Base-by-base conservation (phyloP, 2,113 vertebrate species). In the Gallinago paraguaiae region DNA sequence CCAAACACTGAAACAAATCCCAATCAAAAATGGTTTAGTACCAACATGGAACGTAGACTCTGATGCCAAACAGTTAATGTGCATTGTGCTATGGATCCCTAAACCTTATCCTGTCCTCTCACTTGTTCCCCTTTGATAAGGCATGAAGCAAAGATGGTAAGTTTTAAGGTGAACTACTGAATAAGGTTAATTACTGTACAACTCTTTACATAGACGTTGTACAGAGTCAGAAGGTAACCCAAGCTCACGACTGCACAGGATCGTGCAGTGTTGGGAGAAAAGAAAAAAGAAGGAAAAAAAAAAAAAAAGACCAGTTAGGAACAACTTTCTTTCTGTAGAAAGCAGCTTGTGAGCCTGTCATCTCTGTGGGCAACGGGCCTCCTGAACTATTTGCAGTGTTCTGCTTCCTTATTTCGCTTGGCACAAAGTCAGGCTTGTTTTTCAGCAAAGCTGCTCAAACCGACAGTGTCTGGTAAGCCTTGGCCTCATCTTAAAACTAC, bases 361-460 rank as follows among this genome's bases (percentile, higher is more conserved):
- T 83, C 88, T 77, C 86, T 88, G 90, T 2, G 57, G 83, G 95
- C 93, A 88, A 53, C 0, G 0, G 87, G 89, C 93, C 92, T 91
- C 95, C 78, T 39, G 59, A 95, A 68, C 93, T 83, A 75, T 64
- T 71, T 18, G 30, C 96, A 86, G 86, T 9, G 71, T 41, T 97
- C 86, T 75, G 77, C 90, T 94, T 96, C 96, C 96, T 85, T 96
- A 93, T 95, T 97, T 95, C 88, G 1, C 80, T 96, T 97, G 97
- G 96, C 97, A 83, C 56, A 41, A 39, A 83, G 87, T 93, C 96
- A 94, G 93, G 87, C 69, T 93, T 96, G 92, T 86, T 97, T 95
- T 93, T 86, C 93, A 91, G 88, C 88, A 89, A 70, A 81, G 88
- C 90, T 92, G 92, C 93, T 94, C 96, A 48, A 61, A 69, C 84